Conservation (phyloP, 2,113 vertebrate species). For the Sialia sialis region DNA sequence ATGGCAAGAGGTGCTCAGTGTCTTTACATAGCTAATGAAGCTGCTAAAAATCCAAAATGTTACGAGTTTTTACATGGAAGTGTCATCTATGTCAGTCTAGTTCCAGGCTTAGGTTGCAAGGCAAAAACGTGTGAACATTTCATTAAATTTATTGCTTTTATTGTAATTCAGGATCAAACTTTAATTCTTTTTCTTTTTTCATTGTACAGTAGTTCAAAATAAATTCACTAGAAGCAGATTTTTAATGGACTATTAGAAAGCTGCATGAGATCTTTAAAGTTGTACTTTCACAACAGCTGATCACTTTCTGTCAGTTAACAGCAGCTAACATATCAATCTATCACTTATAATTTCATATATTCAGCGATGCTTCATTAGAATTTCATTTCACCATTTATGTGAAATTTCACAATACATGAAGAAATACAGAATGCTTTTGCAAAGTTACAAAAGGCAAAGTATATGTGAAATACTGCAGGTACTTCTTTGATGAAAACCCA, state of each 20-base stretch:
- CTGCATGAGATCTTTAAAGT: background rate
- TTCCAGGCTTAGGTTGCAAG: background rate
- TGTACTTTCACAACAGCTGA: background rate
- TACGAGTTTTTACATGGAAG: background rate
- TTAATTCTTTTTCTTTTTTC: background rate
- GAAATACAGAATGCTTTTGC: background rate
- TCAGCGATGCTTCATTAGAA: background rate
- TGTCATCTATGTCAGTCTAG: background rate
- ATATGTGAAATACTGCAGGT: background rate
- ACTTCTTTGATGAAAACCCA: background rate
- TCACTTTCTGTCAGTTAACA: background rate
- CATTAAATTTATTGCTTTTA: background rate
- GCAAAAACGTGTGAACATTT: background rate
- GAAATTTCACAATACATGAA: background rate
- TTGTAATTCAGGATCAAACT: background rate
- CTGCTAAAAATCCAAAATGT: background rate
- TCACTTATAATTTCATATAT: background rate
- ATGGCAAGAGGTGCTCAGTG: background rate
- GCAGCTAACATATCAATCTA: background rate
- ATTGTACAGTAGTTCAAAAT: background rate
- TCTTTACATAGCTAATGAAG: background rate
- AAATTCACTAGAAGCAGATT: background rate
- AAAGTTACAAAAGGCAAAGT: background rate
- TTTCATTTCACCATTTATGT: background rate
- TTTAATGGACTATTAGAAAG: background rate